Evolutionary conservation across 2,797 vertebrate species (phyloP), one percentile per base, ranked within the genome.

Genomic region (Vultur gryphus): DNA sequence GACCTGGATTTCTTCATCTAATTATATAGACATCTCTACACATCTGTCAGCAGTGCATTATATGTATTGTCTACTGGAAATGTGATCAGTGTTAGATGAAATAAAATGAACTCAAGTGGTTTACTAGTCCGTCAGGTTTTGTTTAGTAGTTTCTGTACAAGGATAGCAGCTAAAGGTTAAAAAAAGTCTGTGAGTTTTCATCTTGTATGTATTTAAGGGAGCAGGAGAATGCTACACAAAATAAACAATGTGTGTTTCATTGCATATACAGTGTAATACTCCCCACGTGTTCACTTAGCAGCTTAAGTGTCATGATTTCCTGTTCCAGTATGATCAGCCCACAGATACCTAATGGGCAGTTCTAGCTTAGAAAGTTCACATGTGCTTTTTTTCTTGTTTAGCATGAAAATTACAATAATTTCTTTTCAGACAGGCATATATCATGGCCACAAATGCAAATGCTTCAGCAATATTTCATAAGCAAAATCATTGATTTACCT

Each of bases 21-120:
- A 64, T 73, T 87, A 84, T 77, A 61, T 58, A 89, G 49, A 59
- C 33, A 31, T 71, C 92, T 93, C 88, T 59, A 64, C 57, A 72
- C 17, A 80, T 87, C 92, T 93, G 81, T 96, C 86, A 93, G 81
- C 86, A 94, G 55, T 2, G 37, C 81, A 78, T 83, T 93, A 6
- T 59, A 93, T 79, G 92, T 90, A 72, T 33, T 94, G 52, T 95
- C 86, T 87, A 89, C 90, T 93, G 90, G 78, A 95, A 95, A 95
- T 65, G 61, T 31, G 90, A 95, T 80, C 84, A 71, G 70, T 59
- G 19, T 57, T 78, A n/a, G 57, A 80, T 25, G 67, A 97, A 95
- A 95, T 54, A 59, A 91, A 96, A 90, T n/a, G 16, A 87, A 85
- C 44, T 59, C 44, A 39, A 76, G 48, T 57, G 61, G 81, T 92